These are phyloP conservation scores for Callithrix jacchus DNA, from an alignment of 2,113 vertebrate species.

Conservation along the genomic window DNA sequence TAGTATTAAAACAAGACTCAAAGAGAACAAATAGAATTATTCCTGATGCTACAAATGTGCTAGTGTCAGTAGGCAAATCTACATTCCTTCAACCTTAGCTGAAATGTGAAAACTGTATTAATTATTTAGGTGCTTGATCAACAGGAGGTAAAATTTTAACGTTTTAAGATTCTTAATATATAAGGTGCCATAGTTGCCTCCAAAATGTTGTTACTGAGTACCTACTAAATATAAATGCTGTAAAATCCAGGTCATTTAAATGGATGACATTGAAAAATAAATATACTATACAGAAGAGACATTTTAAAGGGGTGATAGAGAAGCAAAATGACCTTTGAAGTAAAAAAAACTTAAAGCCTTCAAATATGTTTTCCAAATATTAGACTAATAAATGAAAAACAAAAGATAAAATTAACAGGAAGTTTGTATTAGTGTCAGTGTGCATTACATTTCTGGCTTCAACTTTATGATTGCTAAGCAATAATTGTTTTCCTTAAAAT, in stretches of 20 bases:
- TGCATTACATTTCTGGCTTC: background rate
- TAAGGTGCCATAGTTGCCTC: background rate
- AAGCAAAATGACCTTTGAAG: conserved; percentile 2
- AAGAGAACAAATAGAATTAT: background rate
- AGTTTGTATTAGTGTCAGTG: background rate
- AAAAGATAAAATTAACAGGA: background rate
- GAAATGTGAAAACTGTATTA: background rate
- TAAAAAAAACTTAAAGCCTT: background rate
- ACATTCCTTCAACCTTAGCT: background rate
- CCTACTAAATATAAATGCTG: background rate
- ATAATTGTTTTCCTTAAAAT: background rate
- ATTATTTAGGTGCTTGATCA: background rate
- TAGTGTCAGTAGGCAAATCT: background rate
- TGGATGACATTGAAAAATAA: background rate
- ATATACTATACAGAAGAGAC: background rate
- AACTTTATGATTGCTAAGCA: background rate
- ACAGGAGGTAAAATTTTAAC: background rate
- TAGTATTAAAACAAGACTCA: background rate
- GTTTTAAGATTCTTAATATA: background rate
- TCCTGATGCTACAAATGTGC: background rate
- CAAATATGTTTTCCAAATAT: conserved; percentile 5
- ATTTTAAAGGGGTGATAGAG: background rate
- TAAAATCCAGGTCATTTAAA: background rate
- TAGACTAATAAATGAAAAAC: background rate
- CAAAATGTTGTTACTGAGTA: background rate